Conservation (phyloP, 2,113 vertebrate genomes). For the Rhodinocichla rosea region DNA sequence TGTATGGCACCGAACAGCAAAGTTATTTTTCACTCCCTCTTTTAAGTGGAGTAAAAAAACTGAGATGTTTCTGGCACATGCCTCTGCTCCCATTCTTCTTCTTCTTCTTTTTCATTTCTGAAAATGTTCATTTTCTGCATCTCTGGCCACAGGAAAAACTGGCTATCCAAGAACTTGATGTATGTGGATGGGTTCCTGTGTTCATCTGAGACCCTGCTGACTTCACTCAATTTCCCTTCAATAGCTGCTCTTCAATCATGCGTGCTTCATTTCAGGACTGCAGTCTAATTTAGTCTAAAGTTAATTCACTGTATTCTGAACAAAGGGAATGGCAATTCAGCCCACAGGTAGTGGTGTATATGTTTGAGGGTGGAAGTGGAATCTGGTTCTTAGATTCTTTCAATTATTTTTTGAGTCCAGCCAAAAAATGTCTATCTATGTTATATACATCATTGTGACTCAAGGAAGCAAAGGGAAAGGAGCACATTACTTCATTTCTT, state of each 20-base stretch:
- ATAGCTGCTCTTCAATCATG: neutral
- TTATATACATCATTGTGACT: neutral
- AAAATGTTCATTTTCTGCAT: neutral
- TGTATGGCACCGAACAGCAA: neutral
- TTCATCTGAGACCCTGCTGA: neutral
- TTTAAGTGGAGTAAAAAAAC: neutral
- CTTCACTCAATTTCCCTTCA: neutral
- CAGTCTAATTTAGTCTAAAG: neutral
- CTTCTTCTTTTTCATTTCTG: neutral
- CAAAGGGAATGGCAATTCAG: neutral
- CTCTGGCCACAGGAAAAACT: neutral
- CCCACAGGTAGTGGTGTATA: neutral
- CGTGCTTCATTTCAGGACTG: neutral
- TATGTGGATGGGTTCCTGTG: neutral
- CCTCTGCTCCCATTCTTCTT: neutral
- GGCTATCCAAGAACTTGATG: neutral
- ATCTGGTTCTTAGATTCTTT: neutral
- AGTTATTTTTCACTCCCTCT: neutral
- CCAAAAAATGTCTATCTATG: neutral
- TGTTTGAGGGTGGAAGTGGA: neutral
- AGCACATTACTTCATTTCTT: neutral
- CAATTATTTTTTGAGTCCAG: neutral
- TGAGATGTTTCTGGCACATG: neutral
- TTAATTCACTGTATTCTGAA: neutral
- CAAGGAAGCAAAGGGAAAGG: neutral